Evolutionary conservation across 2,113 vertebrate genomes (phyloP).

Genomic region (Neolamprologus sp.): DNA sequence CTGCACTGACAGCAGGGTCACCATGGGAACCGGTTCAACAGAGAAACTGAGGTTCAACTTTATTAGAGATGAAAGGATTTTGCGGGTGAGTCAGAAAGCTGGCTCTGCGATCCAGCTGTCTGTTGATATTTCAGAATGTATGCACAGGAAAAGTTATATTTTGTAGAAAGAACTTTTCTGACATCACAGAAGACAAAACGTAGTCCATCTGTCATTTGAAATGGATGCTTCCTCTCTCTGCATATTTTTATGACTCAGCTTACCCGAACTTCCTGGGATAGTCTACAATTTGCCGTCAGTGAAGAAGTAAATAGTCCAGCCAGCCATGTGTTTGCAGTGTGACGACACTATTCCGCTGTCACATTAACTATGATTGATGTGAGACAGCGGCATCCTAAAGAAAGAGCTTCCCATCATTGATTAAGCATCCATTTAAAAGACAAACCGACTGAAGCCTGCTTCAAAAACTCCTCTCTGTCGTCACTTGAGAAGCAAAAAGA

Average conservation of each 20-base stretch:
- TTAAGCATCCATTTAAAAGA: not conserved
- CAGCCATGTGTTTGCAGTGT: conserved; percentile 8
- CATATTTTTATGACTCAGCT: not conserved
- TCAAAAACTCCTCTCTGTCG: not conserved
- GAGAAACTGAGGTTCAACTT: not conserved
- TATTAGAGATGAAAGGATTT: not conserved
- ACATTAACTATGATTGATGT: not conserved
- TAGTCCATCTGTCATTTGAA: not conserved
- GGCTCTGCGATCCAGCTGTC: not conserved
- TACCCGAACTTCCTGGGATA: not conserved
- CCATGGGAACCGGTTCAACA: conserved; percentile 23
- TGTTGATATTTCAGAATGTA: not conserved
- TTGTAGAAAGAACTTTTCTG: not conserved
- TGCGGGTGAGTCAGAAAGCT: not conserved
- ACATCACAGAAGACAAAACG: not conserved
- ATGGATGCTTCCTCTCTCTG: not conserved
- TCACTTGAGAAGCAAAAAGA: not conserved
- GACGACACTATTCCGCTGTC: not conserved
- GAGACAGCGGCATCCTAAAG: not conserved
- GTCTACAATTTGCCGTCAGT: not conserved
- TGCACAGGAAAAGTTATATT: not conserved
- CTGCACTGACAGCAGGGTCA: not conserved
- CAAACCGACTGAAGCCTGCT: not conserved
- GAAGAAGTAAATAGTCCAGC: not conserved
- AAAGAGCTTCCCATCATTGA: not conserved